Conservation (phyloP, 2,113 vertebrate species). For the Xenopus borealis region DNA sequence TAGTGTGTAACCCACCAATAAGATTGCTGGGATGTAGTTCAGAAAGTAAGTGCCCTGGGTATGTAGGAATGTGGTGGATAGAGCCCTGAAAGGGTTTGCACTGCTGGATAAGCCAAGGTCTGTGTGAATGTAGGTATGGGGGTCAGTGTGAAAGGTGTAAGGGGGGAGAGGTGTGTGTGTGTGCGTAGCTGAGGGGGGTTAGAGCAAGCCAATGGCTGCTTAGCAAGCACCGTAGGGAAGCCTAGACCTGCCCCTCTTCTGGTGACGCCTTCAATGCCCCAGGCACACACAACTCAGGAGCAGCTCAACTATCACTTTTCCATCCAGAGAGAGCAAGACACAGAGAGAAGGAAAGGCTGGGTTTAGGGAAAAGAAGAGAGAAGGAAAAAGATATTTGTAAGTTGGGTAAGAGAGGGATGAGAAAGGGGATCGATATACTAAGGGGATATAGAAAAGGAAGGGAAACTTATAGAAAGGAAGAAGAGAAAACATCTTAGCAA, state of each 20-base stretch:
- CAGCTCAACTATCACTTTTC: slow-evolving; percentile 40
- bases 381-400: not conserved
- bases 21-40: too few relatives aligned
- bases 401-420: slow-evolving; percentile 34
- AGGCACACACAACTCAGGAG: slow-evolving; percentile 39
- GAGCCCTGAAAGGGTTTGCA: not conserved
- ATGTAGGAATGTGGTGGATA: too few relatives aligned
- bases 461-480: slow-evolving; percentile 16
- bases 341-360: not conserved
- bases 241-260: slow-evolving; percentile 32
- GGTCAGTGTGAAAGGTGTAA: slow-evolving; percentile 32
- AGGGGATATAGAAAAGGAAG: too few relatives aligned
- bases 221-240: slow-evolving; percentile 26
- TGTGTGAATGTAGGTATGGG: slow-evolving; percentile 22
- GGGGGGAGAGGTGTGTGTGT: slow-evolving; percentile 6
- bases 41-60: too few relatives aligned
- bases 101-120: not conserved
- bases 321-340: slow-evolving; percentile 15
- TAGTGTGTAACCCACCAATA: too few relatives aligned
- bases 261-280: slow-evolving; percentile 30
- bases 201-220: slow-evolving; percentile 8
- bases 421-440: slow-evolving; percentile 25
- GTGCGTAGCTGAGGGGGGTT: slow-evolving; percentile 11
- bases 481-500: slow-evolving; percentile 2
- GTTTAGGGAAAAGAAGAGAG: not conserved